A percentile compares a stretch with the other conserved stretches of the same genome.
Conservation (phyloP, 2,113 vertebrate genomes). For the Bujurquina vittata region DNA sequence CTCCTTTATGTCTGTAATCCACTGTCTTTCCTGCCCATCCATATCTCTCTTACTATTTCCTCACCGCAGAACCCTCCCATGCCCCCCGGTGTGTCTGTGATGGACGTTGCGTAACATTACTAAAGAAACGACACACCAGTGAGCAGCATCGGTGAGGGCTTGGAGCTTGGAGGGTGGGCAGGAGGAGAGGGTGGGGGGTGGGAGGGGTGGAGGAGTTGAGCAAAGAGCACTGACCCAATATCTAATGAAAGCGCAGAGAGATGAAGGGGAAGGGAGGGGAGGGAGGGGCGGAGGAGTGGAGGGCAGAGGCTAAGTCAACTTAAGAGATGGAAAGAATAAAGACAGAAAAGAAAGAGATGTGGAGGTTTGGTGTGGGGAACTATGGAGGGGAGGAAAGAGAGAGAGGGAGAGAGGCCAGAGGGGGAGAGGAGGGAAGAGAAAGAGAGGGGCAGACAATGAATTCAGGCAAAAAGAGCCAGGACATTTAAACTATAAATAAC, state of each 20-base stretch:
- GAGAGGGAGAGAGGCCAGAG: slow-evolving; percentile 30
- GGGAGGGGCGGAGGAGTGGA: background rate
- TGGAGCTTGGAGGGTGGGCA: background rate
- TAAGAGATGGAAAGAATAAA: slow-evolving; percentile 2
- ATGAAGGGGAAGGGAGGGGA: slow-evolving; percentile 20
- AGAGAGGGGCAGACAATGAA: slow-evolving; percentile 65
- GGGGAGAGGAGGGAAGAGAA: slow-evolving; percentile 29
- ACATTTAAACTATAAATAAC: slow-evolving; percentile 72
- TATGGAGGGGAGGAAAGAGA: background rate
- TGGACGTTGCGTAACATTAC: slow-evolving; percentile 66
- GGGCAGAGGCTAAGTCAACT: slow-evolving; percentile 19
- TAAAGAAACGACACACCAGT: slow-evolving; percentile 54
- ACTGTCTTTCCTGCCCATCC: slow-evolving; percentile 4
- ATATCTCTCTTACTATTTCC: background rate
- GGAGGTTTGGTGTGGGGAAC: background rate
- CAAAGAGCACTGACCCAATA: slow-evolving; percentile 60
- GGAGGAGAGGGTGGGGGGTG: background rate
- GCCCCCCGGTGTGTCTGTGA: slow-evolving; percentile 52
- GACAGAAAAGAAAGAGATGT: background rate
- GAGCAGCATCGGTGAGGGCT: slow-evolving; percentile 21
- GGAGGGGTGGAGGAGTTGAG: background rate
- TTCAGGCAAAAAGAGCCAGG: slow-evolving; percentile 65
- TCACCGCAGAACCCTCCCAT: background rate
- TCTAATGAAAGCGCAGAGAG: slow-evolving; percentile 58
- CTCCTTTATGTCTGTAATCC: background rate